phyloP scores from a whole-genome alignment of 2,113 vertebrate genomes.

The Aegotheles bennettii region DNA sequence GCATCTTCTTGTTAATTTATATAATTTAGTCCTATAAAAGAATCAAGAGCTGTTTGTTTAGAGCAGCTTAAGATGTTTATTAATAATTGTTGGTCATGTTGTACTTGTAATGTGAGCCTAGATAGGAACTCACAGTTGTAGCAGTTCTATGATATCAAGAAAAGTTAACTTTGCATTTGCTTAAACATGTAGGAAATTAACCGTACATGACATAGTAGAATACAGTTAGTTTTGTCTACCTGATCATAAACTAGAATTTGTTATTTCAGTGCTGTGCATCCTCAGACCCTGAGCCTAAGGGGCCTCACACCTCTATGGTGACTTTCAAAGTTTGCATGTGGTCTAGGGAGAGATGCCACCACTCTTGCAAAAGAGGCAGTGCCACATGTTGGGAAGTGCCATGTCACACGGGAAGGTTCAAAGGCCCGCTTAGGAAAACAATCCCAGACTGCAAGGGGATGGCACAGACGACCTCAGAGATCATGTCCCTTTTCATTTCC shows the following conservation, averaged over 20 bases:
- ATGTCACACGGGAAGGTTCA: not conserved
- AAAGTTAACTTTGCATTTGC: not conserved
- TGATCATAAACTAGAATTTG: not conserved
- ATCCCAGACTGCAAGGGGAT: not conserved
- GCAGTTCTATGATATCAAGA: not conserved
- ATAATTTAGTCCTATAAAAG: not conserved
- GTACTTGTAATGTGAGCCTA: not conserved
- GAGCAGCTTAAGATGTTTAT: not conserved
- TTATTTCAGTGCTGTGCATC: not conserved
- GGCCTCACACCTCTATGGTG: accelerated
- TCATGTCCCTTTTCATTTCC: not conserved
- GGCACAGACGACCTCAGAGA: not conserved
- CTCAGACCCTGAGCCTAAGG: not conserved
- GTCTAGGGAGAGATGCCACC: accelerated
- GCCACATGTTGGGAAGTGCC: not conserved
- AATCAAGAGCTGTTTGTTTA: not conserved
- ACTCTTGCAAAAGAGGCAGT: not conserved
- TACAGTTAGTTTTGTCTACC: not conserved
- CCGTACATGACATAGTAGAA: not conserved
- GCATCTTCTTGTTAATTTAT: not conserved
- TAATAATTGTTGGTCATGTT: not conserved
- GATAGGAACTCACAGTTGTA: not conserved
- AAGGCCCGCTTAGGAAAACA: not conserved
- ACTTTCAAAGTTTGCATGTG: not conserved
- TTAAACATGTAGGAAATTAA: not conserved